Evolutionary conservation across 2,113 vertebrate genomes (phyloP), one percentile per base, ranked within the genome.

Genomic region (Colinus virginianus): DNA sequence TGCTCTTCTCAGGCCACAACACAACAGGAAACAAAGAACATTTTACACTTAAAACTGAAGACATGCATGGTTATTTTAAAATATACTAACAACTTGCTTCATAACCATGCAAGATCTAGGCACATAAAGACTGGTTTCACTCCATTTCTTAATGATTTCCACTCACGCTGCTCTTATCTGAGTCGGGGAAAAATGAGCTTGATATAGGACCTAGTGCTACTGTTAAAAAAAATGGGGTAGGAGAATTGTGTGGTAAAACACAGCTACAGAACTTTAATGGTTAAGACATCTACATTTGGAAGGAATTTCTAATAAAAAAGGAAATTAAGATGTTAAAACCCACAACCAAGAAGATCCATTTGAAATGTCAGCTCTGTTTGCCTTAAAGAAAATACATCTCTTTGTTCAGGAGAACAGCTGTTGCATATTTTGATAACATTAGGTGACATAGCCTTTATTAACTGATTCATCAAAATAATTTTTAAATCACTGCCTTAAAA

Each of bases 1-100:
- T 78, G 90, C 26, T 82, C 80, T 58, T 79, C 49, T 71, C 46
- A 38, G 63, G 51, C 79, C 10, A 69, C 59, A 78, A 56, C 91
- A 66, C 53, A 90, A 46, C 7, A 78, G 90, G 63, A 94, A 90
- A 75, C 68, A 87, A 71, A 91, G 63, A 90, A 75, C 79, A 88
- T 48, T 94, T 78, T 81, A 85, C 56, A 36, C 38, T 93, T 79
- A 56, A 76, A 88, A 93, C 91, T 25, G 7, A 87, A 94, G 84
- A 42, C 63, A 85, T 80, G 75, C 92, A 84, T 5, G 19, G 46
- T 32, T 92, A 58, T 83, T 87, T 38, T 43, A 48, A 40, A 83
- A 18, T 70, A 48, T 40, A 56, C 46, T 76, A 78, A 69, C 55
- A 72, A 66, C 87, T 74, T 25, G 66, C 63, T 86, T 83, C 34